Evolutionary conservation across 2,797 vertebrate species (phyloP), one percentile per base, ranked within the genome.

Genomic region (Hippopotamyrus pictus): DNA sequence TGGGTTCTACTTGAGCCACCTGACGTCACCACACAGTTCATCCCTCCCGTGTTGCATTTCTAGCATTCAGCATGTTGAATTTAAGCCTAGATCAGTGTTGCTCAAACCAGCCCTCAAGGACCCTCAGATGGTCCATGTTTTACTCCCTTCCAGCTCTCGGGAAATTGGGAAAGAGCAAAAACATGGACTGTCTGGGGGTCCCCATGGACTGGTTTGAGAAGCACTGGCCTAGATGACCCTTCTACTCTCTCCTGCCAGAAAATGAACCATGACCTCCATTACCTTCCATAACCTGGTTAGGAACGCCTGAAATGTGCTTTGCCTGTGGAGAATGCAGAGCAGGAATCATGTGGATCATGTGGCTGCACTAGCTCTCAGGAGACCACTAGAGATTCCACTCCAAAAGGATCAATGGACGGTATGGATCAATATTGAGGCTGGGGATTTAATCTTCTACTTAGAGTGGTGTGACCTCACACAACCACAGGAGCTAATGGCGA

Each of bases 361-460:
- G 33, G 6, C 9, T 41, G 12, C 54, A 62, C 12, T 25, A 12
- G 54, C n/a, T 50, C 25, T 48, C 37, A 8, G n/a, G 54, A 57
- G 59, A 65, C 57, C 62, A 91, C 79, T 90, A 65, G 9, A 2
- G 54, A 95, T 91, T 92, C 90, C 37, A 90, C 50, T 89, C 57
- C 25, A 86, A 29, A 33, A 57, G n/a, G 29, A 92, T 92, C 91
- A 89, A 86, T 91, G 90, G 91, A 92, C 93, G 92, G 89, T 88
- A 90, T 92, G 94, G 93, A 94, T 92, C 92, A 95, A 94, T 92
- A 93, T 93, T 95, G 93, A 92, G 88, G 91, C 88, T 7, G 33
- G 37, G 54, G 91, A 93, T 95, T 95, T 94, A 94, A 96, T 95
- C 92, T 92, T 86, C 90, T 85, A 86, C 92, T 93, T 69, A 79